Percentiles rank a stretch among this genome's conserved stretches.
Conservation (phyloP, 1,140 invertebrate species). For the Diuraphis noxia region DNA sequence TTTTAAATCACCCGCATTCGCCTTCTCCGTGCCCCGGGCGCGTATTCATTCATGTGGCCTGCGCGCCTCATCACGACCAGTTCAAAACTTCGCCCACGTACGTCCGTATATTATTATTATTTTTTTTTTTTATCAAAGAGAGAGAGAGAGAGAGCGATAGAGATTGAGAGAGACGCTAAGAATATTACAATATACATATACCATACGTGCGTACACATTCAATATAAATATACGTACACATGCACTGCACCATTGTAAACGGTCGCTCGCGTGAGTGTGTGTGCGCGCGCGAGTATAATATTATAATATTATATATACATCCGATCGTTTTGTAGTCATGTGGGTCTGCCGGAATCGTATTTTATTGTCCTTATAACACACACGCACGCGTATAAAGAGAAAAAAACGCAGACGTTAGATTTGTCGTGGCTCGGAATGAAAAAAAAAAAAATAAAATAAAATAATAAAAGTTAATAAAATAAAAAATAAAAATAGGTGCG, state of each 20-base stretch:
- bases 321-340: conserved; percentile 47
- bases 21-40: conserved; percentile 16
- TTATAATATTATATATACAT: no score
- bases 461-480: neutral
- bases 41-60: conserved; percentile 24
- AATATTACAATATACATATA: neutral
- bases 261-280: neutral
- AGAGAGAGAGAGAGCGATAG: neutral
- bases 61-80: conserved; percentile 44
- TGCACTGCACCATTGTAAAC: conserved; percentile 31
- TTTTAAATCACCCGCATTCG: conserved; percentile 44
- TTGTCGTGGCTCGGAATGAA: conserved; percentile 9
- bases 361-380: conserved; percentile 44
- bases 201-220: neutral
- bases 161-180: neutral
- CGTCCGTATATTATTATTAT: conserved; percentile 32
- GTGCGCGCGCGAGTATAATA: no score
- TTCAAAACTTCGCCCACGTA: conserved; percentile 48
- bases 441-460: no score
- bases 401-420: conserved; percentile 39
- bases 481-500: conserved; percentile 21
- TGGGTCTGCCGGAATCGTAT: conserved; percentile 47
- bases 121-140: neutral
- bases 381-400: neutral
- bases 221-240: neutral